These are phyloP conservation scores for Onthophagus taurus DNA, from an alignment of 1,140 invertebrate genomes.

Conservation along the genomic window DNA sequence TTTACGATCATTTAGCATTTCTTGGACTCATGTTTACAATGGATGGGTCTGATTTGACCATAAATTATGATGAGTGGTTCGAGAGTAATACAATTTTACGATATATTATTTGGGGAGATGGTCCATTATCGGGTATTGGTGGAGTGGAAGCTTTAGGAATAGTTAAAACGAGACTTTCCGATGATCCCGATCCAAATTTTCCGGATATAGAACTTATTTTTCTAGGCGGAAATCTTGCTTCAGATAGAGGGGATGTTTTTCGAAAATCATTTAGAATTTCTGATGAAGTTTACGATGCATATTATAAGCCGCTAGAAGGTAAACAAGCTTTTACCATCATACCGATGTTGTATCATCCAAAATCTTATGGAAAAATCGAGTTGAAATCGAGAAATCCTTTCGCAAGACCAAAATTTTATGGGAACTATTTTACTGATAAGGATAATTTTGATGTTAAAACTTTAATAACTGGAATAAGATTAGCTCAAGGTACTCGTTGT, in stretches of 20 bases:
- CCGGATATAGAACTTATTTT: constrained; percentile 52
- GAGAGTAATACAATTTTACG: neutral
- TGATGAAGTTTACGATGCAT: constrained; percentile 18
- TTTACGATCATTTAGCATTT: constrained; percentile 6
- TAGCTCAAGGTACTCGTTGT: no score
- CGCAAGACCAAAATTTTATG: constrained; percentile 53
- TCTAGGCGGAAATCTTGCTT: constrained; percentile 41
- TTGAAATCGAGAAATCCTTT: constrained; percentile 51
- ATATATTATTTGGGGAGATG: neutral
- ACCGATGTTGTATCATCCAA: constrained; percentile 65
- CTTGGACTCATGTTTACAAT: constrained; percentile 11
- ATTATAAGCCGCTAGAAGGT: constrained; percentile 40
- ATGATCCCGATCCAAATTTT: constrained; percentile 52
- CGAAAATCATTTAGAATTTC: constrained; percentile 30
- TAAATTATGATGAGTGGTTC: constrained; percentile 1
- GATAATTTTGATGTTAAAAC: constrained; percentile 38
- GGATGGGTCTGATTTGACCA: constrained; percentile 47
- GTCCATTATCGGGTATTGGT: constrained; percentile 60
- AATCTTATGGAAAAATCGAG: constrained; percentile 50
- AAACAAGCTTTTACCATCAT: constrained; percentile 69
- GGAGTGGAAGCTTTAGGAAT: constrained; percentile 66
- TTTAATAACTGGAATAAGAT: constrained; percentile 36
- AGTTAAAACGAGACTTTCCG: constrained; percentile 30
- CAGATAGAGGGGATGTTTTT: constrained; percentile 23
- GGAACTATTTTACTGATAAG: constrained; percentile 50